These are phyloP conservation scores for Orthosia gracilis DNA, from an alignment of 2,888 invertebrate genomes.

Conservation along the genomic window DNA sequence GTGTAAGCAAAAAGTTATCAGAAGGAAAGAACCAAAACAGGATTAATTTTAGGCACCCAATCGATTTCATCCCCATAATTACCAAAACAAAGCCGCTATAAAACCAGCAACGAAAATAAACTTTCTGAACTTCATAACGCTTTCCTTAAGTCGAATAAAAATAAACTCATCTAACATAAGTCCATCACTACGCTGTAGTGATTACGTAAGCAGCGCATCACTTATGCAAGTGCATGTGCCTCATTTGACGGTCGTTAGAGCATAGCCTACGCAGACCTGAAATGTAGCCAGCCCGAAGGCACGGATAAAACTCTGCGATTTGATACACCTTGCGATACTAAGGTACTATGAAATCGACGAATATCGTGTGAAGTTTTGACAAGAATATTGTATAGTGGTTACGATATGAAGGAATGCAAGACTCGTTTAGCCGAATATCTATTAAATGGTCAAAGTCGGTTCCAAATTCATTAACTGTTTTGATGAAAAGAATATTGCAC, in stretches of 20 bases:
- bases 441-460: neutral
- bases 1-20: neutral
- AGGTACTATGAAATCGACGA: slow-evolving; percentile 49
- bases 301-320: slow-evolving; percentile 51
- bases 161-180: slow-evolving; percentile 11
- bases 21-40: slow-evolving; percentile 2
- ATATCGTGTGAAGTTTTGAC: slow-evolving; percentile 32
- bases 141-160: slow-evolving; percentile 28
- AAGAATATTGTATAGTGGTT: neutral
- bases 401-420: neutral
- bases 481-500: neutral
- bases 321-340: slow-evolving; percentile 50
- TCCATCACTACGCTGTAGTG: slow-evolving; percentile 64
- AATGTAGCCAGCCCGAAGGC: slow-evolving; percentile 53
- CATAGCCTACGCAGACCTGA: slow-evolving; percentile 57
- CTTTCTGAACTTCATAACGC: neutral
- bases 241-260: slow-evolving; percentile 88
- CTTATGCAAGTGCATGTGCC: slow-evolving; percentile 87
- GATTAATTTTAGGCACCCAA: neutral
- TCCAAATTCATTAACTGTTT: neutral
- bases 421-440: neutral
- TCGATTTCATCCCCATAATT: neutral
- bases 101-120: slow-evolving; percentile 3
- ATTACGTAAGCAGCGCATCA: slow-evolving; percentile 87
- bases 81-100: slow-evolving; percentile 1